Conservation (phyloP, 2,888 invertebrate genomes). For the Thysanoteuthis rhombus region DNA sequence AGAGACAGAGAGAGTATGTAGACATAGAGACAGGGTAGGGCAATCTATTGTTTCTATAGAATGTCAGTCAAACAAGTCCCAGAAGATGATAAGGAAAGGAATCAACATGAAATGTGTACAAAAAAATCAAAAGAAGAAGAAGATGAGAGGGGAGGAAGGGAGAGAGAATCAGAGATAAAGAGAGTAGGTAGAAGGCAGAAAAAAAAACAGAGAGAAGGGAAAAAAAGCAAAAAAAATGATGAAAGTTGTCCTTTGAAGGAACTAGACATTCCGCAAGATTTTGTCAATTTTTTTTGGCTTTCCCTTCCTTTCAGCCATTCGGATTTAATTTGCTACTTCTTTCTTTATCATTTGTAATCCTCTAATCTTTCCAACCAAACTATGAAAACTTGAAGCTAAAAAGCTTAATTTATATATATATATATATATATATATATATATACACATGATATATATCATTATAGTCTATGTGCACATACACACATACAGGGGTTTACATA, state of each 20-base stretch:
- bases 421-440: background rate
- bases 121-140: too few relatives aligned
- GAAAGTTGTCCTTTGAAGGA: background rate
- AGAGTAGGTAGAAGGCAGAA: background rate
- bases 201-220: background rate
- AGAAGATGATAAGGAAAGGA: too few relatives aligned
- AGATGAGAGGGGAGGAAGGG: background rate
- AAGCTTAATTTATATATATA: background rate
- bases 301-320: too few relatives aligned
- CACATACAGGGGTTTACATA: background rate
- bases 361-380: background rate
- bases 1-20: too few relatives aligned
- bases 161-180: background rate
- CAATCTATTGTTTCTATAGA: too few relatives aligned
- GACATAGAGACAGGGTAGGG: too few relatives aligned
- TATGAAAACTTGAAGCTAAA: background rate
- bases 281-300: background rate
- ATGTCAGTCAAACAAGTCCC: too few relatives aligned
- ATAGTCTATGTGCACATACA: background rate
- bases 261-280: background rate
- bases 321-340: background rate
- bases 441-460: background rate
- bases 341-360: background rate
- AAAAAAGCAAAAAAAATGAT: background rate
- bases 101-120: too few relatives aligned